Base-by-base conservation (phyloP, 2,888 invertebrate species). In the Chloromyia formosa region DNA sequence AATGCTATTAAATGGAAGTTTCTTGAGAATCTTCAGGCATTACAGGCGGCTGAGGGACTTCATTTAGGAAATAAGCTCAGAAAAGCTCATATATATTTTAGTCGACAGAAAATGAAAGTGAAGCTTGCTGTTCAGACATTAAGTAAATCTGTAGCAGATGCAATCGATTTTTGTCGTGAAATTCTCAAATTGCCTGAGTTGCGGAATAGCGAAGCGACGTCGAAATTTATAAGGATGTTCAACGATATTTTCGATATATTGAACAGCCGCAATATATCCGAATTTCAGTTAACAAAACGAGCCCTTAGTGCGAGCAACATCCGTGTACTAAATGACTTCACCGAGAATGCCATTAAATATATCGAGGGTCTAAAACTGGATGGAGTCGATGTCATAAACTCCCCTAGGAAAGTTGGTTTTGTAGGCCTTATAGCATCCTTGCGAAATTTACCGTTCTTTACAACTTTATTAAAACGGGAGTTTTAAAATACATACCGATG, bases 21-120 rank as follows among this genome's bases (percentile, higher is more conserved):
- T 20, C 4, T 75, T 27, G 1, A 12, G 2, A 0, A 0, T 23
- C 27, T 75, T 18, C 23, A 16, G 23, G 0, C 45, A n/a, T 23
- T 75, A 1, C 75, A 72, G 62, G 64, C 71, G 27, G 60, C n/a
- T 22, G 64, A 75, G 53, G 12, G 49, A 2, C 18, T 75, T 1
- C 75, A 75, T 54, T 61, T 75, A 20, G 71, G 27, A 12, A 75
- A 75, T 42, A 75, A 74, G 61, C 35, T 75, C n/a, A 27, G 74
- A 14, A 42, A 60, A 54, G 27, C 62, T 5, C 74, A 74, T 58
- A 54, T 74, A n/a, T 69, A 74, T 54, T 74, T 75, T 16, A 14
- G 16, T 0, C 61, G 54, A 12, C 23, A 76, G 35, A 74, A 74
- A 56, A 76, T 76, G 69, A 76, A 74, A 7, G 27, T 35, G 3